Evolutionary conservation across 2,888 invertebrate species (phyloP), one percentile per base, ranked within the genome.

Genomic region (Caenorhabditis afra): DNA sequence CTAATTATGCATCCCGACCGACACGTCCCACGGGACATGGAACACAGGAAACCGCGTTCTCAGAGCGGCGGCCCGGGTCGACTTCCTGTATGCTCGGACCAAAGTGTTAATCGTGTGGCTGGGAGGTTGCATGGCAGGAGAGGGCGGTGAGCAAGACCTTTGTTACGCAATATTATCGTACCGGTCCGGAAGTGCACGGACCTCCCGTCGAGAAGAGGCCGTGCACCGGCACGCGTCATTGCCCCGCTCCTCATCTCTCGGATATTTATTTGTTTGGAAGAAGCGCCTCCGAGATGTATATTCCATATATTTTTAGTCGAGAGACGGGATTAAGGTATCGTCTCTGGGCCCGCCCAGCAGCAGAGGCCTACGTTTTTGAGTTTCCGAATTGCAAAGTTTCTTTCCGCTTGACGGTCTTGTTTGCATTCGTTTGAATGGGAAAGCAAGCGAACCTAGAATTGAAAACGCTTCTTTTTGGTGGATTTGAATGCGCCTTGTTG

Each of bases 371-470:
- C 65, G 65, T 73, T 75, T 75, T 74, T 61, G 66, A 65, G 65
- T 74, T 74, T 74, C 52, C 44, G 49, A 74, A 74, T 59, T 74
- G 66, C 44, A 61, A 75, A 75, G 61, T 75, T 75, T 67, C 61
- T 66, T 75, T 75, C 75, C 75, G 75, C 75, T 67, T 75, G 75
- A 67, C 67, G 67, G 67, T 75, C 61, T 67, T 75, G 75, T 75
- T 75, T 75, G 67, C 75, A 75, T 75, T 67, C 55, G 29, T 29
- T 29, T 29, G 29, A 29, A 29, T 29, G 29, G 44, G 50, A 55
- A 62, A 53, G n/a, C 49, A 75, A 67, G 66, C 67, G 47, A 67
- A 62, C 67, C 75, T 57, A 75, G 50, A 67, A 67, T 75, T 7
- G 37, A 39, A 49, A 66, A 35, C 61, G 20, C 35, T 50, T 35